Evolutionary conservation across 2,113 vertebrate genomes (phyloP).

Genomic region (Cygnus atratus): DNA sequence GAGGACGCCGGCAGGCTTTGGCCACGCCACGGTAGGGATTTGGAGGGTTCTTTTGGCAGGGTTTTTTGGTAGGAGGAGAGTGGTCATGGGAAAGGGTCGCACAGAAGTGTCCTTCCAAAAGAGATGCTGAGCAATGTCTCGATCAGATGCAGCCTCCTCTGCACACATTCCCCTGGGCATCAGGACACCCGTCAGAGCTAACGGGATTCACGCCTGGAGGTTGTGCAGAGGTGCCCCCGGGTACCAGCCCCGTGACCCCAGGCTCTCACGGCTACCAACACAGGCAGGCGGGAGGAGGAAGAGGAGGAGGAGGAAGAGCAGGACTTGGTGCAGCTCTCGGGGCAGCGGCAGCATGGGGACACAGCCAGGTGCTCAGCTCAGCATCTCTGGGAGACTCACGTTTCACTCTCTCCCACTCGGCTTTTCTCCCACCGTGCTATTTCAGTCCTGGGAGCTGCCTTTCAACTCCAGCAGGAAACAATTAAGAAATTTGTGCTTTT

Average conservation of each 20-base stretch:
- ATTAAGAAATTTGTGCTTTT: slow-evolving; percentile 60
- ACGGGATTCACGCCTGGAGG: accelerated
- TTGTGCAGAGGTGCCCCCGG: neutral
- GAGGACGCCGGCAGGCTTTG: neutral
- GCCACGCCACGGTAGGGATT: accelerated
- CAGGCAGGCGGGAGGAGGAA: neutral
- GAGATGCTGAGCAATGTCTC: neutral
- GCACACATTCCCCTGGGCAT: accelerated
- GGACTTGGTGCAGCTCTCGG: accelerated
- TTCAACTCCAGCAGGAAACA: slow-evolving; percentile 65
- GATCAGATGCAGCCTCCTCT: neutral
- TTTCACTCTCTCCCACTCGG: neutral
- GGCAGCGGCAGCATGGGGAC: neutral
- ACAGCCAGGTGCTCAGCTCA: neutral
- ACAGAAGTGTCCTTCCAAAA: neutral
- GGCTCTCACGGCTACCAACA: accelerated
- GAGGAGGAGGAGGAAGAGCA: neutral
- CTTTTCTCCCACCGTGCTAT: neutral
- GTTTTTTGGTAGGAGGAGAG: neutral
- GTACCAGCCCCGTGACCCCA: neutral
- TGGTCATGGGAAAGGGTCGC: neutral
- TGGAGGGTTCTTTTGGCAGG: neutral
- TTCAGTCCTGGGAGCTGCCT: slow-evolving; percentile 33
- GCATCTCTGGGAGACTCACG: neutral
- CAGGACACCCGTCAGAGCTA: neutral